phyloP scores from a whole-genome alignment of 1,140 invertebrate genomes.

The Homalodisca vitripennis region DNA sequence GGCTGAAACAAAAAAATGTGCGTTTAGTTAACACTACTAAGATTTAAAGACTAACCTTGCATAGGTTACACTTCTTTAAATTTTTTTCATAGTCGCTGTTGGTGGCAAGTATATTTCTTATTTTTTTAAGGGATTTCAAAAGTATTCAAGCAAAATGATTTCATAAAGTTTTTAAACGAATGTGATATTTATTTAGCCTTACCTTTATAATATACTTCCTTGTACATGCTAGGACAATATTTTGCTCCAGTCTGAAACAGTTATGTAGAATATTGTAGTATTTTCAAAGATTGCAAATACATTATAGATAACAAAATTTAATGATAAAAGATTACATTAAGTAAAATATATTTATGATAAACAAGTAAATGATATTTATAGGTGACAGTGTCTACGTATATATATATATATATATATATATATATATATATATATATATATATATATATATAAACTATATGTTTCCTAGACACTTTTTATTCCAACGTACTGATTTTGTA shows the following conservation, averaged over 20 bases:
- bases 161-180: background rate
- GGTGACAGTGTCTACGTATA: no score
- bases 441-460: no score
- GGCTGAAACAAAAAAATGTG: slow-evolving; percentile 37
- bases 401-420: no score
- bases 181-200: slow-evolving; percentile 37
- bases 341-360: no score
- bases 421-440: no score
- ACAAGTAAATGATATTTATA: no score
- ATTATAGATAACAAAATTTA: no score
- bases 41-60: background rate
- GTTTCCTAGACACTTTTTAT: no score
- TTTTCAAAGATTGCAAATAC: no score
- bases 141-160: background rate
- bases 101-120: background rate
- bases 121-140: background rate
- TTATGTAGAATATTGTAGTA: no score
- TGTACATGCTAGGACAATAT: slow-evolving; percentile 83
- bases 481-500: no score
- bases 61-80: background rate
- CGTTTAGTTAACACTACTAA: background rate
- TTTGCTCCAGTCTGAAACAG: slow-evolving; percentile 67
- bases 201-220: slow-evolving; percentile 85
- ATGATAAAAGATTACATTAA: no score
- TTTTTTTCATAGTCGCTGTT: background rate